Evolutionary conservation across 1,140 invertebrate genomes (phyloP).

Genomic region (Macrocentrus cingulum): DNA sequence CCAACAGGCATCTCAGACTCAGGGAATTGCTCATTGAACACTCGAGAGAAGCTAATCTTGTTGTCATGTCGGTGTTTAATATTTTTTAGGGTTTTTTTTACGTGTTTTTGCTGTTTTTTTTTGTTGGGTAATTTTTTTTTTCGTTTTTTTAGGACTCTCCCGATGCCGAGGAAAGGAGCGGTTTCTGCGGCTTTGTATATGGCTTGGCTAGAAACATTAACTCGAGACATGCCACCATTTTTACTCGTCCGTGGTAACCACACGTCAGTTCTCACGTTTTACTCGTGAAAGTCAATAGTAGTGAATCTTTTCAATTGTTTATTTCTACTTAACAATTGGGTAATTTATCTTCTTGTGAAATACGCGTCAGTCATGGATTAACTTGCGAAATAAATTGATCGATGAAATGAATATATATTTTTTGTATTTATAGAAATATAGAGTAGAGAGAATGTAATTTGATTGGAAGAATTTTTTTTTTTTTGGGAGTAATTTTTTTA

Average conservation of each 20-base stretch:
- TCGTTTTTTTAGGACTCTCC: constrained; percentile 71
- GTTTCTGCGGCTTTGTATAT: constrained; percentile 89
- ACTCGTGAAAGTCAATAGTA: constrained; percentile 73
- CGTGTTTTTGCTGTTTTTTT: not conserved
- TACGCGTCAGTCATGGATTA: no score
- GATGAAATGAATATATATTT: no score
- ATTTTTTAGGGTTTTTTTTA: constrained; percentile 15
- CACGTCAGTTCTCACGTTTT: constrained; percentile 94
- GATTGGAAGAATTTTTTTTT: no score
- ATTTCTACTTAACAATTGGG: no score
- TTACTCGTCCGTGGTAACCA: constrained; percentile 94
- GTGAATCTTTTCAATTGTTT: no score
- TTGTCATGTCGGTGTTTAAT: constrained; percentile 77
- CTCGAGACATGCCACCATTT: constrained; percentile 84
- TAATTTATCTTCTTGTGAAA: no score
- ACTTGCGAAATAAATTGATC: no score
- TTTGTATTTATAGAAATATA: no score
- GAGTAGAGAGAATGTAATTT: no score
- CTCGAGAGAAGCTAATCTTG: constrained; percentile 80
- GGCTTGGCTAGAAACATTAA: constrained; percentile 92
- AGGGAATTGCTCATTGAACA: constrained; percentile 84
- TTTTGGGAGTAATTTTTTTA: no score
- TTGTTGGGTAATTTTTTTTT: not conserved
- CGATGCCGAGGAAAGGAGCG: constrained; percentile 87
- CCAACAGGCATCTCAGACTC: constrained; percentile 85